phyloP scores from a whole-genome alignment of 1,140 invertebrate genomes.

The Aradophagus sp. region DNA sequence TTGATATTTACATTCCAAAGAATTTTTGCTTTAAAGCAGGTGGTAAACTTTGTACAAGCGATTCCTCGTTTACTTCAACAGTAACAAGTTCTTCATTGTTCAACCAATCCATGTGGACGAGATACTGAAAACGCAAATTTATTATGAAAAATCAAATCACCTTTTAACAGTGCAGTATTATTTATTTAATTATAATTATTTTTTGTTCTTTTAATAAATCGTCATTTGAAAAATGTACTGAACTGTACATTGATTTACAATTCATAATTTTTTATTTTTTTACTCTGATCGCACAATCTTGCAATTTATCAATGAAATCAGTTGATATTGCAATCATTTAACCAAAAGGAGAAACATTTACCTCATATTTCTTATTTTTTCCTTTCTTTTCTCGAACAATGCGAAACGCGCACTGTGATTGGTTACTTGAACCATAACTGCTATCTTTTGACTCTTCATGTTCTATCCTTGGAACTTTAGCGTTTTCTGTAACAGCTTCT shows the following conservation, averaged over 20 bases:
- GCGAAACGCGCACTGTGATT: slow-evolving; percentile 67
- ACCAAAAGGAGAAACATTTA: slow-evolving; percentile 41
- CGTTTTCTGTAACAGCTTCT: slow-evolving; percentile 62
- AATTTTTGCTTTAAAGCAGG: slow-evolving; percentile 78
- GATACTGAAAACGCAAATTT: slow-evolving; percentile 81
- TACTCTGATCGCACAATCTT: background rate
- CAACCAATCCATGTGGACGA: slow-evolving; percentile 78
- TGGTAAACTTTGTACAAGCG: slow-evolving; percentile 78
- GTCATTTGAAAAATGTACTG: too few relatives aligned
- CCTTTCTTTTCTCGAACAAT: slow-evolving; percentile 41
- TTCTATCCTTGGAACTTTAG: slow-evolving; percentile 70
- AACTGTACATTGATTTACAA: too few relatives aligned
- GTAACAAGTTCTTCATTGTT: slow-evolving; percentile 79
- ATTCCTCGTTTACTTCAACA: slow-evolving; percentile 80
- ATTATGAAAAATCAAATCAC: too few relatives aligned
- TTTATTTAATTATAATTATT: too few relatives aligned
- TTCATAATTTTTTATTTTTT: background rate
- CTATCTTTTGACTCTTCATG: slow-evolving; percentile 66
- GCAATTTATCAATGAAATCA: slow-evolving; percentile 8
- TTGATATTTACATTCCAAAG: slow-evolving; percentile 74
- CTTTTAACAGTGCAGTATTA: too few relatives aligned
- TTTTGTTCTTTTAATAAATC: too few relatives aligned
- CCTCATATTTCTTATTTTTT: slow-evolving; percentile 72
- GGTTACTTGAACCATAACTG: slow-evolving; percentile 62
- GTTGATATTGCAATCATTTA: background rate